A percentile compares a stretch with the other conserved stretches of the same genome.
phyloP scores from a whole-genome alignment of 2,113 vertebrate species.

The Phylloscopus trochilus region DNA sequence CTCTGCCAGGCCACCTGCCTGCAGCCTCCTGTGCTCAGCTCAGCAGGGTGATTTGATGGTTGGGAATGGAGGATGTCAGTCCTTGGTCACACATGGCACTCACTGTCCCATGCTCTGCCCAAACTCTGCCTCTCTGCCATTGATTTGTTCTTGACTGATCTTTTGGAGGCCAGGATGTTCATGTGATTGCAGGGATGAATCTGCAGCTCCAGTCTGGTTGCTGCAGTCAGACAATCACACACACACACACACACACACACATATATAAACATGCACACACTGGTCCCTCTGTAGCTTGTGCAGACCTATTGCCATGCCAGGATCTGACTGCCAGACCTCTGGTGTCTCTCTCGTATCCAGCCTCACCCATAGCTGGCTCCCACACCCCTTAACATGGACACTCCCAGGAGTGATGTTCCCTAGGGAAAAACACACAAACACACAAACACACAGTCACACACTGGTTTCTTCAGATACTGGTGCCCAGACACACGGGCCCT shows the following conservation, averaged over 20 bases:
- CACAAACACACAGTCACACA: neutral
- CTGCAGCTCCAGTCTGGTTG: neutral
- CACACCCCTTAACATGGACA: neutral
- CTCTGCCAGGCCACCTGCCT: neutral
- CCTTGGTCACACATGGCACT: neutral
- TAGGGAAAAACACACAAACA: neutral
- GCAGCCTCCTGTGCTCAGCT: neutral
- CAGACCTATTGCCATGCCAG: neutral
- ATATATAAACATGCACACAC: too few species aligned
- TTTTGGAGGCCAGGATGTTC: too few species aligned
- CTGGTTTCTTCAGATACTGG: neutral
- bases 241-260: neutral
- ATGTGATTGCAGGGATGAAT: neutral
- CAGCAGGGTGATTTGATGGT: neutral
- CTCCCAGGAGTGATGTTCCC: neutral
- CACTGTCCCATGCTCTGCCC: neutral
- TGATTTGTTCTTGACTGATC: neutral
- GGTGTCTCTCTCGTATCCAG: neutral
- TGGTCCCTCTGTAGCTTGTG: neutral
- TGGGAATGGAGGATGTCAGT: neutral
- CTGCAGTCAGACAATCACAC: neutral
- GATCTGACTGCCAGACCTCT: neutral
- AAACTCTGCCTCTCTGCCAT: neutral
- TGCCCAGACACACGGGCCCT: fast-evolving
- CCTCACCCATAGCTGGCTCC: neutral